Base-by-base conservation (phyloP, 2,888 invertebrate species). In the Tenthredo scrophulariae region DNA sequence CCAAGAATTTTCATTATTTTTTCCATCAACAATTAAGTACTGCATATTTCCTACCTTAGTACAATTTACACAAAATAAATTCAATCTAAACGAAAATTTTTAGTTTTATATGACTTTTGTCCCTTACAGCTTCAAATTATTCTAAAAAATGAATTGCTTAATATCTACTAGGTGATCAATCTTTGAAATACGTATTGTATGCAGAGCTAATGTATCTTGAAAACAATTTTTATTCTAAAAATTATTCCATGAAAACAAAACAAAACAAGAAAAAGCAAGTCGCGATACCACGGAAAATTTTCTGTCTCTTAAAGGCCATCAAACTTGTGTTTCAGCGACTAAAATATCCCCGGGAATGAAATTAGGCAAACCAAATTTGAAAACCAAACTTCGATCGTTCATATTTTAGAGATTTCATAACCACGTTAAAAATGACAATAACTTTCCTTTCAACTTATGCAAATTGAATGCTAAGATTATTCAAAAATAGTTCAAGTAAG, bases 391-490 rank as follows among this genome's bases (percentile, higher is more conserved):
- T 43, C 15, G 9, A 43, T 43, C 13, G n/a, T 43, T 3, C 10
- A 40, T 10, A 26, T 40, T 43, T 74, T 22, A 9, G 13, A 40
- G 40, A 40, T 40, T 29, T 5, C n/a, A 9, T 67, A 43, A 10
- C 74, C 18, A 22, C 9, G 10, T 43, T 43, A 22, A 13, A n/a
- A 74, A 26, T 18, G 10, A 40, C 7, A 22, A 74, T 74, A 43
- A 74, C 9, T 43, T 74, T 43, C 74, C 26, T 74, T 22, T 43
- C 3, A 74, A 43, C n/a, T 74, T 74, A 43, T 74, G 74, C 26
- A n/a, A 40, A 74, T 40, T 7, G 10, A 74, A 74, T 74, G 22
- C 43, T 74, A 22, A 43, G 43, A 43, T 43, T 74, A 43, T 43
- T 74, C 43, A 4, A 5, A 67, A 33, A 22, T 22, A 10, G 4